Percentiles rank a stretch among this genome's conserved stretches.
phyloP scores from a whole-genome alignment of 1,140 invertebrate genomes.

The Microplitis mediator region DNA sequence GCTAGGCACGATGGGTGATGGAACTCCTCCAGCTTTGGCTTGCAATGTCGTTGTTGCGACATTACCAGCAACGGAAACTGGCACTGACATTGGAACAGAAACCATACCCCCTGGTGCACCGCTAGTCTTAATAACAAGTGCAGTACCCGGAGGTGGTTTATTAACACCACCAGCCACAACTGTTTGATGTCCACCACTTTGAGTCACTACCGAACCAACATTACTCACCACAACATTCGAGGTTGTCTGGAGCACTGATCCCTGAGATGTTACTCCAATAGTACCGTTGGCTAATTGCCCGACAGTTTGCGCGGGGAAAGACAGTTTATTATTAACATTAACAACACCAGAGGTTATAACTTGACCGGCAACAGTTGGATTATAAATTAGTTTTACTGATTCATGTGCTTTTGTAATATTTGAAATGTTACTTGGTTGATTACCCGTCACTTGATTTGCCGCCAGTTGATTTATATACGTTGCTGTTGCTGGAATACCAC shows the following conservation, averaged over 20 bases:
- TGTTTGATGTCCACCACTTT: conserved; percentile 42
- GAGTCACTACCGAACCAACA: conserved; percentile 41
- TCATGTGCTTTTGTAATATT: conserved; percentile 42
- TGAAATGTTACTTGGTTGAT: conserved; percentile 43
- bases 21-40: conserved; percentile 61
- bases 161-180: conserved; percentile 59
- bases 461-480: conserved; percentile 51
- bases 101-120: conserved; percentile 68
- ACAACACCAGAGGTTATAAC: conserved; percentile 53
- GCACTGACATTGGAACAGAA: conserved; percentile 73
- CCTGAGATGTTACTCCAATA: conserved; percentile 47
- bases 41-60: conserved; percentile 61
- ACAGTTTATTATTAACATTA: conserved; percentile 53
- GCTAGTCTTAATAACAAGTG: conserved; percentile 74
- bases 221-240: conserved; percentile 50
- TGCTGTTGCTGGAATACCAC: conserved; percentile 33
- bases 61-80: conserved; percentile 61
- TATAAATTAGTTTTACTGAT: conserved; percentile 61
- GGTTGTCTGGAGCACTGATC: conserved; percentile 46
- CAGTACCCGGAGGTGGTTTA: conserved; percentile 66
- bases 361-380: conserved; percentile 52
- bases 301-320: conserved; percentile 65
- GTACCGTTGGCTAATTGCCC: conserved; percentile 56
- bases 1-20: conserved; percentile 68
- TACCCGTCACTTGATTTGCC: conserved; percentile 48